phyloP scores from a whole-genome alignment of 1,140 invertebrate species.

The Teleopsis dalmanni region DNA sequence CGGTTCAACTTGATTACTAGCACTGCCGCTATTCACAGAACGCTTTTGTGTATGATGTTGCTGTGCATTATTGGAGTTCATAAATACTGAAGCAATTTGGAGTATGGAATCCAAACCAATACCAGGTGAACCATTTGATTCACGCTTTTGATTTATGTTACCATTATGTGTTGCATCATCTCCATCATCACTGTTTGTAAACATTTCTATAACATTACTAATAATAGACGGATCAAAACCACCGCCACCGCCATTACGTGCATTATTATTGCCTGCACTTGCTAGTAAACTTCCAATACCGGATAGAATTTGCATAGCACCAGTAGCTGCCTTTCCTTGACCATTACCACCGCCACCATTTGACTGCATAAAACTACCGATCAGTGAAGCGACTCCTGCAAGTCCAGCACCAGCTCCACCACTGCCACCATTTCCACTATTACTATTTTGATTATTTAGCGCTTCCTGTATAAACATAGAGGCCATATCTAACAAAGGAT shows the following conservation, averaged over 20 bases:
- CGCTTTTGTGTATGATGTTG: slow-evolving; percentile 29
- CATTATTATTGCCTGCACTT: slow-evolving; percentile 19
- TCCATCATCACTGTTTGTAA: slow-evolving; percentile 34
- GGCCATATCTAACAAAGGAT: slow-evolving; percentile 51
- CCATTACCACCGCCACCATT: slow-evolving; percentile 35
- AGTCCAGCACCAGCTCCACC: slow-evolving; percentile 33
- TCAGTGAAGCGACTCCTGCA: slow-evolving; percentile 41
- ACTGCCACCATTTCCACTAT: slow-evolving; percentile 39
- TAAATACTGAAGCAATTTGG: slow-evolving; percentile 53
- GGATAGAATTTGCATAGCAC: slow-evolving; percentile 44
- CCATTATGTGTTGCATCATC: slow-evolving; percentile 16
- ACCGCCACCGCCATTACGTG: slow-evolving; percentile 16
- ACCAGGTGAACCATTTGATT: too few species aligned
- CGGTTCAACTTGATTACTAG: slow-evolving; percentile 13
- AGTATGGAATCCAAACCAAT: slow-evolving; percentile 51
- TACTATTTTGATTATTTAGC: slow-evolving; percentile 45
- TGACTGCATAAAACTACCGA: slow-evolving; percentile 53
- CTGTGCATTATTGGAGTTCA: slow-evolving; percentile 44
- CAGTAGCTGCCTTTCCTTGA: slow-evolving; percentile 13
- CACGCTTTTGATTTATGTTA: slow-evolving; percentile 15
- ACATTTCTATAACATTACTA: slow-evolving; percentile 46
- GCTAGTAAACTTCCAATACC: slow-evolving; percentile 42
- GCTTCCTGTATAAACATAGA: slow-evolving; percentile 51
- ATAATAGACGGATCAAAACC: slow-evolving; percentile 46
- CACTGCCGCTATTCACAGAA: slow-evolving; percentile 1